Conservation (phyloP, 1,140 invertebrate species). For the Brachionus calyciflorus region DNA sequence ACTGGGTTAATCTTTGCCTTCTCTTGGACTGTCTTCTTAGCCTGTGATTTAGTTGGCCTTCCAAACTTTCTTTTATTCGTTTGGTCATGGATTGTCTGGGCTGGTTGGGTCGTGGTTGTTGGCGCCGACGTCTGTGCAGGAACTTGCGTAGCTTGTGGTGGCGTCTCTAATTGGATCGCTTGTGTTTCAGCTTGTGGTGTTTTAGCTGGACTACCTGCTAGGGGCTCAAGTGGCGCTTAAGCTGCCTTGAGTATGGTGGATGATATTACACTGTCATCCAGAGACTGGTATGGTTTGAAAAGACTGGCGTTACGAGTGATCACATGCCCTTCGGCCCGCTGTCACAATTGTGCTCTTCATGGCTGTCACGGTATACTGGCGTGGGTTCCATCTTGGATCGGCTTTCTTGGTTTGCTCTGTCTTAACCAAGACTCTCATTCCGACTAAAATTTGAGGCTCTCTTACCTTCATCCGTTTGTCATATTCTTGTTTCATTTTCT, state of each 20-base stretch:
- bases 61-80: background rate
- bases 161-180: no score
- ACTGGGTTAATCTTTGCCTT: background rate
- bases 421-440: no score
- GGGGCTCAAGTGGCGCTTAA: background rate
- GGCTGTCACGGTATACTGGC: background rate
- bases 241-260: background rate
- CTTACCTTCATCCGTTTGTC: no score
- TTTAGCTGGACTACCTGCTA: no score
- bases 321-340: no score
- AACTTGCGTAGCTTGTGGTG: no score
- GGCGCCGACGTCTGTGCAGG: no score
- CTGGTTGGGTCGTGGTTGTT: background rate
- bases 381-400: background rate
- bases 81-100: background rate
- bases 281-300: slow-evolving; percentile 1
- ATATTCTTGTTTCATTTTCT: no score
- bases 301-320: background rate
- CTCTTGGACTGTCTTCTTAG: no score
- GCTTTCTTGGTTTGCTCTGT: no score
- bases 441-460: no score
- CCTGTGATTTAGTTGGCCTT: background rate
- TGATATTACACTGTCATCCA: background rate
- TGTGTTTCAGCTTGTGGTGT: no score
- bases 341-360: slow-evolving; percentile 1